These are phyloP conservation scores for Cordilura impudica DNA, from an alignment of 2,888 invertebrate species.

Conservation along the genomic window DNA sequence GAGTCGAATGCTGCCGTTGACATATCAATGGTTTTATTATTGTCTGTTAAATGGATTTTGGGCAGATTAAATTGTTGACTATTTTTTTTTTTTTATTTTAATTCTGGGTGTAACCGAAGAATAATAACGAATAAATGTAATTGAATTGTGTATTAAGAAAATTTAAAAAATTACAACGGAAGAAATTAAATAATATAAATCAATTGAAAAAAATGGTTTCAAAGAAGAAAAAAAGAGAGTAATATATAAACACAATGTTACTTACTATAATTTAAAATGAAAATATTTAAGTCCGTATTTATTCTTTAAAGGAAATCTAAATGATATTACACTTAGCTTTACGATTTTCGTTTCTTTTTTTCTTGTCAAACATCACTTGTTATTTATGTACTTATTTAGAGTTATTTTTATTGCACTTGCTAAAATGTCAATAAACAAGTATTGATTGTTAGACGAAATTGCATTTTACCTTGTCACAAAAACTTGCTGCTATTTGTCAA, in stretches of 20 bases:
- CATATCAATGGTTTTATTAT: slow-evolving; percentile 21
- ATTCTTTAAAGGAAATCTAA: too few relatives aligned
- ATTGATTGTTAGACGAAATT: slow-evolving; percentile 44
- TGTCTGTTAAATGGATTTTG: slow-evolving; percentile 35
- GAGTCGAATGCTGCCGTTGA: slow-evolving; percentile 50
- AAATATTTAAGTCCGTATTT: too few relatives aligned
- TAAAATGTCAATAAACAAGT: slow-evolving; percentile 49
- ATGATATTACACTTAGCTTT: background rate
- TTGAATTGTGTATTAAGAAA: slow-evolving; percentile 40
- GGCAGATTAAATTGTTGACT: slow-evolving; percentile 42
- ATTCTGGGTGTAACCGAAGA: slow-evolving; percentile 32
- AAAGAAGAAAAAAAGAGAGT: too few relatives aligned
- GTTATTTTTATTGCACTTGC: slow-evolving; percentile 46
- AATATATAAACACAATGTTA: too few relatives aligned
- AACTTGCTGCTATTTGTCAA: slow-evolving; percentile 34
- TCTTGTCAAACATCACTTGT: background rate
- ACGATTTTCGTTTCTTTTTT: background rate
- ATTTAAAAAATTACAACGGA: slow-evolving; percentile 6
- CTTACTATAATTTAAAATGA: background rate
- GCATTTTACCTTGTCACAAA: slow-evolving; percentile 41
- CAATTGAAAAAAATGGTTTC: background rate
- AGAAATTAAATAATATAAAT: background rate
- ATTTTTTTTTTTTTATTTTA: background rate
- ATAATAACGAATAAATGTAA: slow-evolving; percentile 21
- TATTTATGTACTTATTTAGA: background rate